Base-by-base conservation (phyloP, 2,797 vertebrate genomes). In the Tapirus indicus region DNA sequence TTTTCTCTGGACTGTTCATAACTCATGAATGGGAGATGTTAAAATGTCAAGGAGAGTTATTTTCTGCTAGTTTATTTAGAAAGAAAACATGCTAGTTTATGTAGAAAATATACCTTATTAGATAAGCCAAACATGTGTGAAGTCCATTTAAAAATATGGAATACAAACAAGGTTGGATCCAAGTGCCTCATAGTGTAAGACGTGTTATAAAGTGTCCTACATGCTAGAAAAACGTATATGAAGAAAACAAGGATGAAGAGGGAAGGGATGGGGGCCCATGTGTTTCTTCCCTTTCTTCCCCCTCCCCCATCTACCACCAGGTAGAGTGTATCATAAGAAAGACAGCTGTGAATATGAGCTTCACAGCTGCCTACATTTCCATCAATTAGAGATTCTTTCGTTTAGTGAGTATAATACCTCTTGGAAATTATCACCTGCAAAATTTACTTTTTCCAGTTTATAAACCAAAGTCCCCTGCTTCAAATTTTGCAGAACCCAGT, bases 311-410 rank as follows among this genome's bases (percentile, higher is more conserved):
- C 47, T 83, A 21, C 18, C 20, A 66, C 21, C 23, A 38, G 29
- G 13, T n/a, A 80, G 78, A 78, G 29, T 75, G 38, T 21, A 68
- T 64, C 32, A 18, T 29, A 52, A 56, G 44, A 74, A 74, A 56
- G 20, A 21, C 77, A 66, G 27, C n/a, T 32, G 20, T 54, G 47
- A 91, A 27, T 77, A 68, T 54, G 25, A 95, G 5, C 27, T 71
- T 27, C 35, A 75, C 32, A 52, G 2, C 23, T 68, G 12, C 32
- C 29, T 84, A 38, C 27, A 47, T 75, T 86, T 54, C 52, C 23
- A 83, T 75, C 44, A 87, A 4, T 96, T 82, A 95, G 7, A 93
- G 32, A 92, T 77, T 88, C 38, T 5, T 96, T 93, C 95, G 66
- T 96, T 96, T 92, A 92, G 82, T 6, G 17, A 87, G 54, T 60